Conservation (phyloP, 2,888 invertebrate genomes). For the Busseola fusca region DNA sequence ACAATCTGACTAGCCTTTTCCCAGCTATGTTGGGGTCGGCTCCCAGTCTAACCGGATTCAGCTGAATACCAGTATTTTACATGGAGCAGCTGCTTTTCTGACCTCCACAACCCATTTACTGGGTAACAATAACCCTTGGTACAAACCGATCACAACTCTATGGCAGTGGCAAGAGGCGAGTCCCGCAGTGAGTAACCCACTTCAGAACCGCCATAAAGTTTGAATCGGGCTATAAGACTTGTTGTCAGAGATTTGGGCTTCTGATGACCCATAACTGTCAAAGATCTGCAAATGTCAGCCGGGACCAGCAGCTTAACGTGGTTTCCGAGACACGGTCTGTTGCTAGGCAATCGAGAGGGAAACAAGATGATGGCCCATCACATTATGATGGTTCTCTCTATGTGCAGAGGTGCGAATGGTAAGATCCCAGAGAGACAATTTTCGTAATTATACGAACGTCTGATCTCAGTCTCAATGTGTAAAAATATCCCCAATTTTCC, state of each 20-base stretch:
- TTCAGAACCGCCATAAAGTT: background rate
- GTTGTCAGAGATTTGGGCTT: background rate
- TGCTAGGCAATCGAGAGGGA: background rate
- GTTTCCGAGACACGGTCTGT: no score
- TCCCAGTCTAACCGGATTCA: background rate
- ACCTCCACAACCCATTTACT: background rate
- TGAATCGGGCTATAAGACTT: background rate
- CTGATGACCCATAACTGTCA: background rate
- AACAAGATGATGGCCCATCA: background rate
- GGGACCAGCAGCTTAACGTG: background rate
- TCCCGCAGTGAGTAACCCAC: background rate
- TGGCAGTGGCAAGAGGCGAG: background rate
- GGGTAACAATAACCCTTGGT: background rate
- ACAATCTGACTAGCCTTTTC: background rate
- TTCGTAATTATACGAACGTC: no score
- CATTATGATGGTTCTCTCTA: background rate
- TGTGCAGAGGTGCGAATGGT: background rate
- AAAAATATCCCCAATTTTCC: no score
- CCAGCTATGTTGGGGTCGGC: background rate
- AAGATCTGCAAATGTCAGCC: conserved; percentile 1
- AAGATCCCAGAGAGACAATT: background rate
- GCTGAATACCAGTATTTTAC: background rate
- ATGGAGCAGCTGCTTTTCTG: background rate
- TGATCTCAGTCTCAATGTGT: no score
- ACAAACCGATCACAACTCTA: background rate